phyloP scores from a whole-genome alignment of 2,113 vertebrate genomes.

The Bagarius yarrelli region DNA sequence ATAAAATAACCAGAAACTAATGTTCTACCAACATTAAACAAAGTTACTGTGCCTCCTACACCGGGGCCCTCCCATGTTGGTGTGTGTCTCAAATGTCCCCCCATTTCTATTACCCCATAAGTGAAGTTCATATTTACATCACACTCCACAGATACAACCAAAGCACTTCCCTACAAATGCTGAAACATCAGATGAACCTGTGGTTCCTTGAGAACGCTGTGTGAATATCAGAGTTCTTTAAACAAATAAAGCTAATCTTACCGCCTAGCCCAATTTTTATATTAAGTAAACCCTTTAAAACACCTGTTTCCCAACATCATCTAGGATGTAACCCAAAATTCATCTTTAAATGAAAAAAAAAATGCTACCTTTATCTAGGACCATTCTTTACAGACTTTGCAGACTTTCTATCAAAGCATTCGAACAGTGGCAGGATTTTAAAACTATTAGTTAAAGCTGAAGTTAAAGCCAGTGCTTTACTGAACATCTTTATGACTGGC shows the following conservation, averaged over 20 bases:
- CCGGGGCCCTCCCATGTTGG: neutral
- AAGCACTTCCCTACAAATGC: constrained; percentile 12
- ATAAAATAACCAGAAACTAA: no score
- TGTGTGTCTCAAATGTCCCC: neutral
- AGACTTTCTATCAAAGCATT: neutral
- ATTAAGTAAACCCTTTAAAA: neutral
- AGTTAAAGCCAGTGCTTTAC: neutral
- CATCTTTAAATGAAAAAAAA: no score
- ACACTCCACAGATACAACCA: neutral
- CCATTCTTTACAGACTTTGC: neutral
- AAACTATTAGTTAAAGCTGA: neutral
- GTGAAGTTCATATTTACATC: neutral
- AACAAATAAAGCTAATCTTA: neutral
- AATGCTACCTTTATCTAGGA: neutral
- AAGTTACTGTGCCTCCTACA: no score
- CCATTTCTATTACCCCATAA: neutral
- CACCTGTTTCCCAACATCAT: neutral
- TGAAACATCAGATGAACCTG: neutral
- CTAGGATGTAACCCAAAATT: neutral
- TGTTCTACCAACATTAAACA: no score
- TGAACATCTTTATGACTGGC: neutral
- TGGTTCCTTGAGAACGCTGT: neutral
- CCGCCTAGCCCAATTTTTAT: neutral
- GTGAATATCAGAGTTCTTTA: neutral
- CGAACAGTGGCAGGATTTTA: neutral